Evolutionary conservation across 2,797 vertebrate species (phyloP).

Genomic region (Gadopsis bispinosus): DNA sequence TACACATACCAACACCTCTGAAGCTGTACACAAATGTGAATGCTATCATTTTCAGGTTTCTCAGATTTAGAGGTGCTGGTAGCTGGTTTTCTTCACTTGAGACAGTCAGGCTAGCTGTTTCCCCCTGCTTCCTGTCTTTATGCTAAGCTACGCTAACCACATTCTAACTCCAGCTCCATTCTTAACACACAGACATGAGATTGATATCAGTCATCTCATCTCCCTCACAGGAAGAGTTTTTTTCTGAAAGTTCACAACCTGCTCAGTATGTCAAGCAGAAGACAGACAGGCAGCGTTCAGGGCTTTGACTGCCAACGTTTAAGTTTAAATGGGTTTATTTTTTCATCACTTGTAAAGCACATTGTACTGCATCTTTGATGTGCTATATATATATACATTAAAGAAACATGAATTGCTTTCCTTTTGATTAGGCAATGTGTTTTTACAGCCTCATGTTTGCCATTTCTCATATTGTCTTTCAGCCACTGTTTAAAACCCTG

Average conservation of each 20-base stretch:
- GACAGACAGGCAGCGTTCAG: background rate
- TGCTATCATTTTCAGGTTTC: no score
- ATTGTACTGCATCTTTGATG: background rate
- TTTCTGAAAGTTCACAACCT: background rate
- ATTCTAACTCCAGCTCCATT: no score
- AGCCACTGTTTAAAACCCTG: slow-evolving; percentile 90
- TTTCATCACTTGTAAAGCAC: background rate
- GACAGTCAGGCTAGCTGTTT: no score
- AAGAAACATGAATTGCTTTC: background rate
- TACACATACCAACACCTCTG: background rate
- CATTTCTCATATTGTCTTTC: slow-evolving; percentile 1
- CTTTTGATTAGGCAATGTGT: no score
- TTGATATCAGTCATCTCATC: background rate
- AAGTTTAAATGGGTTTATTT: no score
- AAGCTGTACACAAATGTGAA: background rate
- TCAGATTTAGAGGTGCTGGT: no score
- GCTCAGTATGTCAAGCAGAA: background rate
- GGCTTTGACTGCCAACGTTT: no score
- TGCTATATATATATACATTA: background rate
- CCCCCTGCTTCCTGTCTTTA: no score
- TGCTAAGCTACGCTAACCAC: no score
- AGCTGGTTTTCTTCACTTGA: no score
- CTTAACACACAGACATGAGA: no score
- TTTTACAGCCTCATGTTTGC: background rate
- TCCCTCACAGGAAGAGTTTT: no score